Percentiles rank a stretch among this genome's conserved stretches.
Evolutionary conservation across 2,113 vertebrate genomes (phyloP).

Genomic region (Prochilodus magdalenae): DNA sequence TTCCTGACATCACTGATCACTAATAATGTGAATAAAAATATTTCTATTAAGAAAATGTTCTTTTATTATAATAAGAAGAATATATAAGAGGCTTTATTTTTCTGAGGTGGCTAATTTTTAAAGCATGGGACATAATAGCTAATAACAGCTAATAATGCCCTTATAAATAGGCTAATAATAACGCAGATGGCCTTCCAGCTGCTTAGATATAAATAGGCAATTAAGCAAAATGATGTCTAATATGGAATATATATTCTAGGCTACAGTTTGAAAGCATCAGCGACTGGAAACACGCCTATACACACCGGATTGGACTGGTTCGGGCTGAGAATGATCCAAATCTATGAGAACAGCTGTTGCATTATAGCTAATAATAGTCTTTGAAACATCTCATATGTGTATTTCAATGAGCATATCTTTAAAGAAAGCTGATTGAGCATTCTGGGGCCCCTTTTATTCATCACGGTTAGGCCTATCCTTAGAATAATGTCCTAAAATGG

Average conservation of each 20-base stretch:
- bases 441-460: not conserved
- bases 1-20: too few species aligned
- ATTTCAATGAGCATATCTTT: not conserved
- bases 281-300: conserved; percentile 41
- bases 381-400: not conserved
- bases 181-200: not conserved
- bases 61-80: too few species aligned
- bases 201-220: not conserved
- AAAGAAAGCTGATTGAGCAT: not conserved
- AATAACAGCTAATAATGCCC: conserved; percentile 17
- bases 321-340: conserved; percentile 6
- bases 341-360: too few species aligned
- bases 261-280: too few species aligned
- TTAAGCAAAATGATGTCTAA: not conserved
- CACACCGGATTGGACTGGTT: conserved; percentile 57
- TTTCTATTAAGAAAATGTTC: too few species aligned
- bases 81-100: too few species aligned
- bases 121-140: not conserved
- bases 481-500: not conserved
- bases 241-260: not conserved
- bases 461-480: not conserved
- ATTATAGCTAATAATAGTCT: too few species aligned
- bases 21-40: too few species aligned
- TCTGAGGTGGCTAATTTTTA: not conserved
- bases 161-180: conserved; percentile 48